These are phyloP conservation scores for Neogobius melanostomus DNA, from an alignment of 2,113 vertebrate genomes.

Conservation along the genomic window DNA sequence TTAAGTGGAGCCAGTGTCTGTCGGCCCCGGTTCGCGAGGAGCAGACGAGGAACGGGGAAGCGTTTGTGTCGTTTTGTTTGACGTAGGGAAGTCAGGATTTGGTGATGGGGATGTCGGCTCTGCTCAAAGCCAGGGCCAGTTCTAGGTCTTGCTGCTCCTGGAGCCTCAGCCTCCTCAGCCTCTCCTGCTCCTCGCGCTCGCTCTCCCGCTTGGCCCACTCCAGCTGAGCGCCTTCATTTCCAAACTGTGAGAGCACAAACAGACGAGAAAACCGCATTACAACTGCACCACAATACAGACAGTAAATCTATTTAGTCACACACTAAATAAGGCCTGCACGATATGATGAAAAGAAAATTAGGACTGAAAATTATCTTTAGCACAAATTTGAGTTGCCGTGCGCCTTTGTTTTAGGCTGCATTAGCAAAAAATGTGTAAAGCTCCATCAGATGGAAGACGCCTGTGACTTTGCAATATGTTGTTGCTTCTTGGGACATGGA, in stretches of 20 bases:
- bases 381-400: no score
- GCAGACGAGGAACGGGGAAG: slow-evolving; percentile 2
- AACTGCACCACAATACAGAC: background rate
- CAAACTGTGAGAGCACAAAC: slow-evolving; percentile 77
- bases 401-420: no score
- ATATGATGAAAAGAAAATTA: no score
- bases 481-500: no score
- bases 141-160: slow-evolving; percentile 95
- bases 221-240: slow-evolving; percentile 94
- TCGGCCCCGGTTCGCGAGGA: slow-evolving; percentile 14
- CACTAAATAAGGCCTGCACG: no score
- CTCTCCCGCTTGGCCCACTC: slow-evolving; percentile 94
- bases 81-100: slow-evolving; percentile 65
- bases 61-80: background rate
- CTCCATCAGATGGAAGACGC: no score
- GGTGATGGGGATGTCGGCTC: slow-evolving; percentile 83
- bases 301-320: no score
- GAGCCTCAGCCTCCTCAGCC: slow-evolving; percentile 82
- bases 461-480: no score
- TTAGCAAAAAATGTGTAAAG: no score
- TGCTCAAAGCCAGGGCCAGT: slow-evolving; percentile 93
- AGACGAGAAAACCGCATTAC: slow-evolving; percentile 12
- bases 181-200: slow-evolving; percentile 88
- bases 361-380: no score
- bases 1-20: slow-evolving; percentile 33